Evolutionary conservation across 1,140 invertebrate genomes (phyloP).

Genomic region (Megalopta genalis): DNA sequence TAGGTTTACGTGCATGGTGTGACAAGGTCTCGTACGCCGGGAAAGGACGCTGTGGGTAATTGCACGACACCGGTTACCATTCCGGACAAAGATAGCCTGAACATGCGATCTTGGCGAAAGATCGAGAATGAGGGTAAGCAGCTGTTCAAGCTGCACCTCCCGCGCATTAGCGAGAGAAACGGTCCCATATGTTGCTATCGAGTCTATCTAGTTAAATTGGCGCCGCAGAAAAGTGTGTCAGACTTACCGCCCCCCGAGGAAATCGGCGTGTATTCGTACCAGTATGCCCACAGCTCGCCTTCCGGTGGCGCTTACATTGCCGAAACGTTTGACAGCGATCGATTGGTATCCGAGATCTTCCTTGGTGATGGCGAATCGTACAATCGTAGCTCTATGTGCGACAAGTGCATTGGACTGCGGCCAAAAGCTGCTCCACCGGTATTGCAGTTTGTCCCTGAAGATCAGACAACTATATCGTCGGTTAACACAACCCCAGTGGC

Average conservation of each 20-base stretch:
- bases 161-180: slow-evolving; percentile 89
- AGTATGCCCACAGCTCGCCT: slow-evolving; percentile 85
- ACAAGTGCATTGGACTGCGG: slow-evolving; percentile 79
- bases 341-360: slow-evolving; percentile 83
- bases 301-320: slow-evolving; percentile 88
- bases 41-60: slow-evolving; percentile 82
- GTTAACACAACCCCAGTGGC: slow-evolving; percentile 30
- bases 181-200: slow-evolving; percentile 93
- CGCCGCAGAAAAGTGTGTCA: slow-evolving; percentile 83
- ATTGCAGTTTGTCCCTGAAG: slow-evolving; percentile 72
- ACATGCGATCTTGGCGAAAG: slow-evolving; percentile 86
- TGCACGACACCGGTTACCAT: slow-evolving; percentile 86
- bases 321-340: slow-evolving; percentile 87
- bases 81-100: slow-evolving; percentile 84
- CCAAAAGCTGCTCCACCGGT: slow-evolving; percentile 75
- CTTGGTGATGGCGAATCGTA: slow-evolving; percentile 84
- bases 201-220: slow-evolving; percentile 87
- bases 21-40: slow-evolving; percentile 85
- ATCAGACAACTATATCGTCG: slow-evolving; percentile 49
- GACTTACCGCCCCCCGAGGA: slow-evolving; percentile 85
- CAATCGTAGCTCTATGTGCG: slow-evolving; percentile 75
- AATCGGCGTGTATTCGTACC: slow-evolving; percentile 85
- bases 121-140: slow-evolving; percentile 84
- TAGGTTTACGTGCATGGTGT: slow-evolving; percentile 82
- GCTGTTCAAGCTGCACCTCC: slow-evolving; percentile 86